Percentiles rank a stretch among this genome's conserved stretches.
Conservation (phyloP, 2,113 vertebrate species). For the Podarcis raffonei region DNA sequence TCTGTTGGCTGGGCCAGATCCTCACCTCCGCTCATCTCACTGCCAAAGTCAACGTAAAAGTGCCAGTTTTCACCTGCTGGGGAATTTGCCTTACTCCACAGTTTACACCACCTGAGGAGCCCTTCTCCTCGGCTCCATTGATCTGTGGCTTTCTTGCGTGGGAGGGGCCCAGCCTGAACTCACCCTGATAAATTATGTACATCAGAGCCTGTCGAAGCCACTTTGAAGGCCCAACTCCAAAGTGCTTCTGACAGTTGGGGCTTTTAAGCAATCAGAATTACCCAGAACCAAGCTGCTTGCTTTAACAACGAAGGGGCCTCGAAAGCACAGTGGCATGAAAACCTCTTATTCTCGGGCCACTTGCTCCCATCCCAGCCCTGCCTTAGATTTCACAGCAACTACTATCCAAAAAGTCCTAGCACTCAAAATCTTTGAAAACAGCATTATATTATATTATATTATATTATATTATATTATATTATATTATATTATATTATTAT, state of each 20-base stretch:
- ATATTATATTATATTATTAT: too few species aligned
- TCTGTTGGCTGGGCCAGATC: neutral
- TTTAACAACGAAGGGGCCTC: slow-evolving; percentile 24
- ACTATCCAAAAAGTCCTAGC: neutral
- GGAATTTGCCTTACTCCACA: slow-evolving; percentile 6
- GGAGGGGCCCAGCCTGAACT: slow-evolving; percentile 48
- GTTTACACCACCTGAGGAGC: slow-evolving; percentile 6
- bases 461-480: too few species aligned
- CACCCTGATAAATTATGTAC: slow-evolving; percentile 66
- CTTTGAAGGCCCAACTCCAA: slow-evolving; percentile 66
- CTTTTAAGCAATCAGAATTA: slow-evolving; percentile 69
- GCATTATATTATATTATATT: too few species aligned
- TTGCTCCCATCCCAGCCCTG: neutral
- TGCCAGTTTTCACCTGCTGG: neutral
- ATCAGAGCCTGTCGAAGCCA: slow-evolving; percentile 21
- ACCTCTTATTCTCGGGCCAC: neutral
- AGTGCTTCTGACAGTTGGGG: slow-evolving; percentile 65
- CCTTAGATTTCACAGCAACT: neutral
- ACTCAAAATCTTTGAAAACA: too few species aligned
- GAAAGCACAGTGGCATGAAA: slow-evolving; percentile 14
- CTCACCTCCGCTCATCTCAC: neutral
- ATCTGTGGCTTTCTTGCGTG: neutral
- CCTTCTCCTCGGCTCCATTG: neutral
- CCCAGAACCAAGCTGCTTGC: slow-evolving; percentile 30
- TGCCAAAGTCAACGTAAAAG: rapidly evolving